A percentile compares a stretch with the other conserved stretches of the same genome.
Conservation (phyloP, 1,140 invertebrate species). For the Physella acuta region DNA sequence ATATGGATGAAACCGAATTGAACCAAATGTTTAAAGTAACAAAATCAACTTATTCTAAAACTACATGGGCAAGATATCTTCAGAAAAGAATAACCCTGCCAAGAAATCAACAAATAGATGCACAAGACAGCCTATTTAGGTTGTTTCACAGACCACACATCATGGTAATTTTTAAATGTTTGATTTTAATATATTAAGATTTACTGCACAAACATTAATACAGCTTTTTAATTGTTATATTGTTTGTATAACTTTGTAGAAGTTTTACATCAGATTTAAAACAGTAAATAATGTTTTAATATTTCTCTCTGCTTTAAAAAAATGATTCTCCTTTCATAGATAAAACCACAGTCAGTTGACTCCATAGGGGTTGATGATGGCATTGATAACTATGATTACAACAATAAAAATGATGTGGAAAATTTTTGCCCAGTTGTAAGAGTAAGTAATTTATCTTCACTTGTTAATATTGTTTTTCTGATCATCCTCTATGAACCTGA, state of each 20-base stretch:
- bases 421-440: constrained; percentile 59
- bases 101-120: constrained; percentile 61
- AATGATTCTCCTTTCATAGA: constrained; percentile 32
- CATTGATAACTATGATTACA: constrained; percentile 61
- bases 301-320: too few relatives aligned
- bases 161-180: constrained; percentile 38
- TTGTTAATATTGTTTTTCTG: not conserved
- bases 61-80: constrained; percentile 58
- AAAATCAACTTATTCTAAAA: too few relatives aligned
- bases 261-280: not conserved
- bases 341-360: constrained; percentile 39
- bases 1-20: constrained; percentile 38
- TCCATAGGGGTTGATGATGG: constrained; percentile 53
- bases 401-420: constrained; percentile 61
- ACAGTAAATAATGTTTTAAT: not conserved
- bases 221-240: not conserved
- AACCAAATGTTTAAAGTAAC: too few relatives aligned
- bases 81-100: constrained; percentile 59
- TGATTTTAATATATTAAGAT: not conserved
- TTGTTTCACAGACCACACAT: constrained; percentile 47
- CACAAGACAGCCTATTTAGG: constrained; percentile 53
- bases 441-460: constrained; percentile 28
- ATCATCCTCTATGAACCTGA: not conserved
- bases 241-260: not conserved
- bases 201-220: not conserved